Evolutionary conservation across 1,140 invertebrate species (phyloP), one percentile per base, ranked within the genome.

Genomic region (Coenobita brevimanus): DNA sequence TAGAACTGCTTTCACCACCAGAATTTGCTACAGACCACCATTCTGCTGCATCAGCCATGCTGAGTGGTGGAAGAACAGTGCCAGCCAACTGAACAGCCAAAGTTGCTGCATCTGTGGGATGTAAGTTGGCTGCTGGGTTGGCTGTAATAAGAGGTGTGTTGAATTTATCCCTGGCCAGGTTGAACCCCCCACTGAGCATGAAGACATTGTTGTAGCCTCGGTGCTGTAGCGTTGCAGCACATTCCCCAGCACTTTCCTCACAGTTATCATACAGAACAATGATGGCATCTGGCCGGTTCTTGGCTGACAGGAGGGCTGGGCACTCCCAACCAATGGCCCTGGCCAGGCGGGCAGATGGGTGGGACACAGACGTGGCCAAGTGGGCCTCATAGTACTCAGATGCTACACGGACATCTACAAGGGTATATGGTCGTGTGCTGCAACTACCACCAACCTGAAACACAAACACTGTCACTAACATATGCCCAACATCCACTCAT

Each of bases 171-270:
- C 62, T 78, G 13, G 90, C 89, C 6, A 91, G 73, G n/a, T 76
- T 84, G 17, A 91, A 67, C 0, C 94, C 94, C 88, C 94, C 94
- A 75, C 93, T 94, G 57, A 94, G 91, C 88, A 94, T 89, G 88
- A 94, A 94, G 13, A 94, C 89, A 90, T 94, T 94, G 57, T 94
- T 93, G 91, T 94, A 94, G 2, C 94, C 94, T 78, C 94, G 91
- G 90, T 94, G 92, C 8, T 93, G 92, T 54, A 94, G 80, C 8
- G 93, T 94, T 3, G 93, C 92, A 0, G 92, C 93, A 36, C 92
- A 92, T 79, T 91, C 89, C 10, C 92, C 92, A 17, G 92, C 92
- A 38, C 93, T 76, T 24, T 91, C 92, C 89, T 94, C 94, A 90
- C 93, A 93, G 60, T 94, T 93, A 90, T 94, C 94, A 91, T 94